Conservation (phyloP, 2,797 vertebrate species). For the Austrolebias charrua region DNA sequence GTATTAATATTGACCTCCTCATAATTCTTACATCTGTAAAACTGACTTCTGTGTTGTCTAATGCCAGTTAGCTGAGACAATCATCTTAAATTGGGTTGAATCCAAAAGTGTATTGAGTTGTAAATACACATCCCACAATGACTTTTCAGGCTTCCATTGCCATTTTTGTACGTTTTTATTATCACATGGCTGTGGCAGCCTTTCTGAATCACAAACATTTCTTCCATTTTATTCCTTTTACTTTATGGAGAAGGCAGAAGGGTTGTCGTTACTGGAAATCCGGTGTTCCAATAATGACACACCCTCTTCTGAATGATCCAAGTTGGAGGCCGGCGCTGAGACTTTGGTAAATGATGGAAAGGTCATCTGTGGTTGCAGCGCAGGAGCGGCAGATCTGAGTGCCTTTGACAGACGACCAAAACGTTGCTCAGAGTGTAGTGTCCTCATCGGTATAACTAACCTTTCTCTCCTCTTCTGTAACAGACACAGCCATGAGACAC, state of each 20-base stretch:
- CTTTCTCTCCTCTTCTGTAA: conserved; percentile 33
- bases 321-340: conserved; percentile 45
- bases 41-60: too few species aligned
- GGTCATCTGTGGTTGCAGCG: conserved; percentile 60
- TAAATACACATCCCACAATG: too few species aligned
- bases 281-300: conserved; percentile 34
- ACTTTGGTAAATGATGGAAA: conserved; percentile 60
- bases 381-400: conserved; percentile 42
- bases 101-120: too few species aligned
- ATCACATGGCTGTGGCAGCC: too few species aligned
- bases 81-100: too few species aligned
- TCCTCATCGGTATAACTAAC: conserved; percentile 71
- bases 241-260: conserved; percentile 18
- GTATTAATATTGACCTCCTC: too few species aligned
- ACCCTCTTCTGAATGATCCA: conserved; percentile 59
- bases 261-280: conserved; percentile 43
- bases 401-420: conserved; percentile 66
- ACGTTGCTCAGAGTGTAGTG: conserved; percentile 62
- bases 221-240: background rate
- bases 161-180: too few species aligned
- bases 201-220: background rate
- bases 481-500: conserved; percentile 40
- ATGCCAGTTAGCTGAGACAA: too few species aligned
- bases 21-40: too few species aligned
- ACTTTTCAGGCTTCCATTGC: too few species aligned